Percentiles rank a stretch among this genome's conserved stretches.
phyloP scores from a whole-genome alignment of 2,888 invertebrate species.

The Macrosiphum euphorbiae region DNA sequence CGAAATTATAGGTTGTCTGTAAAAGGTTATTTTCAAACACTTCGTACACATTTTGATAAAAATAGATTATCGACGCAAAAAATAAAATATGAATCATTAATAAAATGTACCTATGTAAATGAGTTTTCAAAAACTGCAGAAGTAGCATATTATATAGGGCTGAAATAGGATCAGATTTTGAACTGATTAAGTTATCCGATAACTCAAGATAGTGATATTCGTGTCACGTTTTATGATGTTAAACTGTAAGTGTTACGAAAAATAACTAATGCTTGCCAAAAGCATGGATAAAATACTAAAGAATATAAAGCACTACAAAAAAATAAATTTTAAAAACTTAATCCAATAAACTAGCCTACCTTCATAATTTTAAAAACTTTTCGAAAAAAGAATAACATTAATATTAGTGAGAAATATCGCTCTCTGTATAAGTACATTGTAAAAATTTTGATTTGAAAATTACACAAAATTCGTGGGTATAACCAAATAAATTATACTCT shows the following conservation, averaged over 20 bases:
- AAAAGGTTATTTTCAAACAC: neutral
- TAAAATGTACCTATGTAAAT: neutral
- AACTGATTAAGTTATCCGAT: constrained; percentile 14
- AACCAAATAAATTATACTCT: neutral
- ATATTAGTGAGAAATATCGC: neutral
- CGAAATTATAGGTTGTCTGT: neutral
- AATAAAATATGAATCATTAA: neutral
- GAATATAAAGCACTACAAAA: neutral
- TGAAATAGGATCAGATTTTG: constrained; percentile 24
- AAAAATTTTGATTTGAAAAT: neutral
- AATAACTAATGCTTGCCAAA: neutral
- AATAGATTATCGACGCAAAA: neutral
- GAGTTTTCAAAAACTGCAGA: neutral
- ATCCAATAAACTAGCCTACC: neutral
- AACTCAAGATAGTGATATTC: neutral
- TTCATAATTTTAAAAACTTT: neutral
- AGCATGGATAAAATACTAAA: neutral
- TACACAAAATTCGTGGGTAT: neutral
- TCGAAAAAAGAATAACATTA: neutral
- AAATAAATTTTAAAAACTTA: neutral
- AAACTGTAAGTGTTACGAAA: neutral
- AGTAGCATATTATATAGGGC: neutral
- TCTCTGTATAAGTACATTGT: neutral
- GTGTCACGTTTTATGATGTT: constrained; percentile 12
- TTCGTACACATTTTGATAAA: neutral